These are phyloP conservation scores for Spongilla lacustris DNA, from an alignment of 37 sponge, comb jelly and placozoan species.

Conservation along the genomic window DNA sequence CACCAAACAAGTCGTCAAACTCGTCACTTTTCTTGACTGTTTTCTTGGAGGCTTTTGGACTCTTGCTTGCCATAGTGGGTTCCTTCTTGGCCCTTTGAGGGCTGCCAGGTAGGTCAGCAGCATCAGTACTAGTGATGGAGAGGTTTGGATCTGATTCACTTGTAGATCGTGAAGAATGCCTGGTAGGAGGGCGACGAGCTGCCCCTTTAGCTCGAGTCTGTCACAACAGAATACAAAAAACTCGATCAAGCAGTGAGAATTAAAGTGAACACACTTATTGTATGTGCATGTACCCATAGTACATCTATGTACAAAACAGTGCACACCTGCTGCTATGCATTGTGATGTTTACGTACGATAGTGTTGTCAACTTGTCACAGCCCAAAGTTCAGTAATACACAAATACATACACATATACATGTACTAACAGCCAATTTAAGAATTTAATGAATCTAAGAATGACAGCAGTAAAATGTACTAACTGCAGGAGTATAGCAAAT, in stretches of 20 bases:
- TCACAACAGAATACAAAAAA: not conserved
- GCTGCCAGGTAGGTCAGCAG: not conserved
- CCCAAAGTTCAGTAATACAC: not conserved
- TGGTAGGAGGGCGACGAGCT: not conserved
- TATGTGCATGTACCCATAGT: too few relatives aligned
- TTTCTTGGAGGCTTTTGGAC: not conserved
- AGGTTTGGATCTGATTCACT: not conserved
- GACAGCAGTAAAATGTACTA: too few relatives aligned
- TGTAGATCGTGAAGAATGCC: not conserved
- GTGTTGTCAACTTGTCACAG: too few relatives aligned
- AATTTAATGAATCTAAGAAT: too few relatives aligned
- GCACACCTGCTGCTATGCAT: not conserved
- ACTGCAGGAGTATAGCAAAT: too few relatives aligned
- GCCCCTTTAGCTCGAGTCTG: not conserved
- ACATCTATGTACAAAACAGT: not conserved
- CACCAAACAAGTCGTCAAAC: constrained; percentile 12
- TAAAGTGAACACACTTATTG: not conserved
- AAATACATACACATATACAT: constrained; percentile 5
- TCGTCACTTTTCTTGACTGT: not conserved
- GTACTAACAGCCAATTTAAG: not conserved
- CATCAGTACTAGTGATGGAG: not conserved
- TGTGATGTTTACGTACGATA: too few relatives aligned
- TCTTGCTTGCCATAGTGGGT: not conserved
- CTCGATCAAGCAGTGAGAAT: too few relatives aligned
- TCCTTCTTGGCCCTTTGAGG: not conserved